Percentiles rank a stretch among this genome's conserved stretches.
Conservation (phyloP, 92 coral and sea anemone genomes). For the Porites lobata region DNA sequence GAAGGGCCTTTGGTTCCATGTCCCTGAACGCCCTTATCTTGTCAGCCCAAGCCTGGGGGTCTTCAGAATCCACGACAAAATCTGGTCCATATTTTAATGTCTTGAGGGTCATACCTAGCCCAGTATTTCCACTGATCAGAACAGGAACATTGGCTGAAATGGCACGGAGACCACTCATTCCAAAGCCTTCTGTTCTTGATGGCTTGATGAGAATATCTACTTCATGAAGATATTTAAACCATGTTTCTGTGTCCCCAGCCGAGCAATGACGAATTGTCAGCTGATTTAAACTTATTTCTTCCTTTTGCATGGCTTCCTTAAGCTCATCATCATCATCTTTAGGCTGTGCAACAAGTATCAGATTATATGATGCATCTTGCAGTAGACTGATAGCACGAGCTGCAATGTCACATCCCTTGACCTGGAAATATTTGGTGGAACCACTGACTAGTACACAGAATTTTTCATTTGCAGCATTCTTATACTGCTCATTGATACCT, state of each 20-base stretch:
- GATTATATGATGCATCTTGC: constrained; percentile 8
- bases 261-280: constrained; percentile 4
- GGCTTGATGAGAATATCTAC: constrained; percentile 44
- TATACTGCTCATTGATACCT: background rate
- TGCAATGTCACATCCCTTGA: constrained; percentile 54
- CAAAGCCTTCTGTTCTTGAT: constrained; percentile 50
- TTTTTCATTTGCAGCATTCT: background rate
- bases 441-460: constrained; percentile 38
- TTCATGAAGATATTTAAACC: constrained; percentile 6
- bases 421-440: constrained; percentile 33
- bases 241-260: background rate
- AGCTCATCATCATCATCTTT: background rate
- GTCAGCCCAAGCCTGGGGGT: constrained; percentile 39
- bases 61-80: constrained; percentile 31
- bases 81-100: constrained; percentile 9
- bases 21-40: constrained; percentile 16
- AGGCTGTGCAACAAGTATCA: constrained; percentile 19
- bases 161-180: constrained; percentile 56
- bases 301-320: background rate
- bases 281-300: constrained; percentile 1
- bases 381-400: constrained; percentile 24
- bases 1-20: background rate
- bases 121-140: constrained; percentile 47
- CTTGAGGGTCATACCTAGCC: constrained; percentile 41
- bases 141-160: constrained; percentile 49